These are phyloP conservation scores for Dicyrtoma fusca DNA, from an alignment of 2,888 invertebrate species.

Conservation along the genomic window DNA sequence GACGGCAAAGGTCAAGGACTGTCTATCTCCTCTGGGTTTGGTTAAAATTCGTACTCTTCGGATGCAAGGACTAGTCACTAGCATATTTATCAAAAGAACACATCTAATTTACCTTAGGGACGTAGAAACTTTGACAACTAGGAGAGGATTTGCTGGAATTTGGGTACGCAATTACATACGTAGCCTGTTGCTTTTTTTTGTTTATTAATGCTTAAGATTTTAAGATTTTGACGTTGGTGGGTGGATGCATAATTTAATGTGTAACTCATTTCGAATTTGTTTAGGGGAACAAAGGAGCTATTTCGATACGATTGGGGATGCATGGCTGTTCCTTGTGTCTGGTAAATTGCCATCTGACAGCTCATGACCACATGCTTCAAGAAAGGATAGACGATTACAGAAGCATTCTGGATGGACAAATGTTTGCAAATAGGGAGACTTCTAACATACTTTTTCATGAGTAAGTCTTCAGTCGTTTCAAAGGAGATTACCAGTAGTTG, in stretches of 20 bases:
- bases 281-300: slow-evolving; percentile 94
- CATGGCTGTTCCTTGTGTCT: slow-evolving; percentile 87
- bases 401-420: slow-evolving; percentile 79
- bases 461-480: slow-evolving; percentile 63
- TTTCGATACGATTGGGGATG: slow-evolving; percentile 81
- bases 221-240: no score
- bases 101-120: slow-evolving; percentile 81
- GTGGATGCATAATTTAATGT: no score
- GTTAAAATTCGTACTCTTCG: slow-evolving; percentile 79
- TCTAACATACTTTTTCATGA: slow-evolving; percentile 88
- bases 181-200: no score
- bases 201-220: no score
- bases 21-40: slow-evolving; percentile 50
- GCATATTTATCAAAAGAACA: slow-evolving; percentile 75
- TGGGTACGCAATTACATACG: slow-evolving; percentile 72
- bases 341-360: slow-evolving; percentile 86
- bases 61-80: slow-evolving; percentile 80
- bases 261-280: slow-evolving; percentile 51
- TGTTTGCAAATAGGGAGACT: slow-evolving; percentile 76
- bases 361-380: slow-evolving; percentile 82
- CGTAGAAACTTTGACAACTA: slow-evolving; percentile 83
- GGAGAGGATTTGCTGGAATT: slow-evolving; percentile 87
- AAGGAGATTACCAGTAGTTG: no score
- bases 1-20: slow-evolving; percentile 63
- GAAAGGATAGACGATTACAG: slow-evolving; percentile 87